Evolutionary conservation across 2,797 vertebrate genomes (phyloP), one percentile per base, ranked within the genome.

Genomic region (Halcyon smyrnensis): DNA sequence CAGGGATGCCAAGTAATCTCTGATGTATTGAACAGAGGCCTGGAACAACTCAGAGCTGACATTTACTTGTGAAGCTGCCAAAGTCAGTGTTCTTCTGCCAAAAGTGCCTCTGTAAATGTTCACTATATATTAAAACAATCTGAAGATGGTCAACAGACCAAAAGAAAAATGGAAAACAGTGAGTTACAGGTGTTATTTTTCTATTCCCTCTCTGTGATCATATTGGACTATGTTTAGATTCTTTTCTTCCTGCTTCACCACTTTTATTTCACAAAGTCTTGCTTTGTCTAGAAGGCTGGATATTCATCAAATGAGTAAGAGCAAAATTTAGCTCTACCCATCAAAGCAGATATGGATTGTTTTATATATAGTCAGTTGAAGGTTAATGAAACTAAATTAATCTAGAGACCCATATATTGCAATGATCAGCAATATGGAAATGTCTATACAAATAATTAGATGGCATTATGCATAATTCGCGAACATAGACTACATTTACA

Each of bases 361-460:
- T 93, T 82, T 51, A 56, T 60, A 37, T 23, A 59, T 11, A 63
- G 25, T 62, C 41, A 59, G 5, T 11, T 79, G 43, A 90, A 92
- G 67, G 51, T 59, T 77, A 82, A 65, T 81, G 43, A 64, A 82
- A 60, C 37, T 17, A 70, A 75, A 85, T 80, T 92, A 74, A 82
- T 54, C 46, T 75, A 39, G 32, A 71, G 24, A 62, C 25, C 6
- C 27, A 74, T 41, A 48, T 87, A 82, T 14, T 94, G 34, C 46
- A 82, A 54, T 7, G 27, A 69, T 84, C 88, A 89, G 59, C 90
- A 90, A 37, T 79, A 95, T 73, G 70, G 59, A 82, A 87, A 92
- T 62, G 16, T 71, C 34, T 65, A 19, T 78, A 69, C 15, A 84
- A 78, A 82, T 69, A 89, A 90, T 76, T 89, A 90, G 36, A 30